Conservation (phyloP, 2,888 invertebrate genomes). For the Machimus atricapillus region DNA sequence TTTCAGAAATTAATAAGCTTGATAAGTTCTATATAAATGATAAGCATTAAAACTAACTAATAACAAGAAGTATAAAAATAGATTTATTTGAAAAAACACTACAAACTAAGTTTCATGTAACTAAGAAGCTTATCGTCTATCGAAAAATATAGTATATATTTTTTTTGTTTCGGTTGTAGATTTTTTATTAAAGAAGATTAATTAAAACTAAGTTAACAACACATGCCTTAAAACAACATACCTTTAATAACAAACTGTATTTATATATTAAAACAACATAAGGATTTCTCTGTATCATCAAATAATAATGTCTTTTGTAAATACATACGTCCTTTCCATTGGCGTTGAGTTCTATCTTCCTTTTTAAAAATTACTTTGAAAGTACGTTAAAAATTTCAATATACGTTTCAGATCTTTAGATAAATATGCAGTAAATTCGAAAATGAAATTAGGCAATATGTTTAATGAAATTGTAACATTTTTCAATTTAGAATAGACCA, state of each 20-base stretch:
- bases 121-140: conserved; percentile 26
- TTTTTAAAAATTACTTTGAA: background rate
- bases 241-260: conserved; percentile 42
- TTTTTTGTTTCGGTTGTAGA: background rate
- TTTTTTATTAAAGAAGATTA: conserved; percentile 16
- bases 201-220: conserved; percentile 42
- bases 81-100: conserved; percentile 17
- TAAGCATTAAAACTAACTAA: conserved; percentile 17
- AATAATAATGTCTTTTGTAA: conserved; percentile 27
- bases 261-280: conserved; percentile 41
- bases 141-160: background rate
- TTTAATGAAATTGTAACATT: background rate
- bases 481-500: background rate
- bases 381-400: background rate
- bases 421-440: conserved; percentile 15
- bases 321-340: background rate
- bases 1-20: background rate
- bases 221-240: conserved; percentile 50
- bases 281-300: conserved; percentile 35
- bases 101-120: conserved; percentile 21
- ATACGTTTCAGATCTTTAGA: background rate
- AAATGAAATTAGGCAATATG: background rate
- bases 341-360: background rate
- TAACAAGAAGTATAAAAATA: conserved; percentile 35
- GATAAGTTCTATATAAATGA: background rate